Conservation (phyloP, 2,113 vertebrate species). For the Misgurnus anguillicaudatus region DNA sequence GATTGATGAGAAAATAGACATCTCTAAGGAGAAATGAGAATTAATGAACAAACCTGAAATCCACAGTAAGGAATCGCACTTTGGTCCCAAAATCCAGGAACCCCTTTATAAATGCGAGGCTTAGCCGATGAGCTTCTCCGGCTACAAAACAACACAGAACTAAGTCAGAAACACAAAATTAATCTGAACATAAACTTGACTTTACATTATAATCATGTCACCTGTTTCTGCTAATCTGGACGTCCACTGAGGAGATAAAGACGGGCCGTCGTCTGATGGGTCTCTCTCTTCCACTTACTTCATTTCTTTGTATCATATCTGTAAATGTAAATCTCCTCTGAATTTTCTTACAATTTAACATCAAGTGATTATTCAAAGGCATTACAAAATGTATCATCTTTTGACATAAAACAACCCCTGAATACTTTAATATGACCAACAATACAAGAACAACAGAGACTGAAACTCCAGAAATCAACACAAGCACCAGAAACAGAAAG, state of each 20-base stretch:
- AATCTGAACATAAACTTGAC: not conserved
- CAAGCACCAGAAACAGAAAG: not conserved
- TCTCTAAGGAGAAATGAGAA: not conserved
- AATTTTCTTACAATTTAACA: no score
- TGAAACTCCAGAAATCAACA: not conserved
- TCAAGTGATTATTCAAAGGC: no score
- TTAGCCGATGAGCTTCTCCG: conserved; percentile 5
- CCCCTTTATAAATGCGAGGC: conserved; percentile 1
- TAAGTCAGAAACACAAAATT: not conserved
- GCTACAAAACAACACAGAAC: not conserved
- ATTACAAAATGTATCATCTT: no score
- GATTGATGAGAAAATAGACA: not conserved
- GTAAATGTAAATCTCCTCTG: not conserved
- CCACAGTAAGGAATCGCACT: conserved; percentile 40
- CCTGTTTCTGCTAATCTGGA: conserved; percentile 35
- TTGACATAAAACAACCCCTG: no score
- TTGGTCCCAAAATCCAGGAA: conserved; percentile 52
- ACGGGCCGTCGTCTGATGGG: conserved; percentile 35
- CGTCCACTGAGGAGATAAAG: conserved; percentile 34
- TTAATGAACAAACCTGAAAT: conserved; percentile 41
- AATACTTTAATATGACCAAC: no score
- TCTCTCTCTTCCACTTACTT: conserved; percentile 26
- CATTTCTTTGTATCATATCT: conserved; percentile 54
- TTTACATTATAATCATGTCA: not conserved
- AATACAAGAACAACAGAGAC: no score